Evolutionary conservation across 1,140 invertebrate species (phyloP), one percentile per base, ranked within the genome.

Genomic region (Lucilia cuprina): DNA sequence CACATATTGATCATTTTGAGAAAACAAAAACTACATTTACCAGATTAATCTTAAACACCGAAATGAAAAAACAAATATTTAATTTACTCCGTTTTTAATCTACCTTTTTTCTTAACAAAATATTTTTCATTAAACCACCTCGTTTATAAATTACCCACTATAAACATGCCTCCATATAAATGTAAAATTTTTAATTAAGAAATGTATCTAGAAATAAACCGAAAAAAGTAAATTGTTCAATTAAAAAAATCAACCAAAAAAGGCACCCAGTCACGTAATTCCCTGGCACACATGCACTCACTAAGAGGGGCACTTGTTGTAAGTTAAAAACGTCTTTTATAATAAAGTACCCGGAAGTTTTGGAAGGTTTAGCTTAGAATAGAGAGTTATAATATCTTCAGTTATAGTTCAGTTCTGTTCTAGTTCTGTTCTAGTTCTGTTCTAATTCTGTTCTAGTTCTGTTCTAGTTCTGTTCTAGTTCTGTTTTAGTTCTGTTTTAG

Each of bases 91-190:
- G 8, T 19, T 70, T 70, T 70, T 70, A 25, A 70, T 70, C 65
- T 70, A 10, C 8, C 7, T 21, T 70, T 30, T 30, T 30, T 19
- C 14, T 10, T 4, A 70, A 25, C n/a, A 5, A 21, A 21, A 19
- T 30, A 30, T 7, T 19, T 70, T 70, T 70, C 65, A 70, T 70
- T 70, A 70, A 70, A 70, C 65, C 65, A 70, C n/a, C 65, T 70
- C 2, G 65, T 70, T 70, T 70, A 70, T 70, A 70, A 70, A 70
- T 70, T 70, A 70, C 65, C 19, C 65, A 25, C 60, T 70, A 70
- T 70, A 70, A 70, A 70, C 65, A 70, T 21, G 65, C 65, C 65
- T n/a, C 65, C 65, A 70, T 70, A 10, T 70, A 60, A 60, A 60
- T 60, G 55, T 60, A 21, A 25, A 21, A 21, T 70, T 70, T 70